Evolutionary conservation across 2,113 vertebrate species (phyloP).

Genomic region (Typhlomys cinereus): DNA sequence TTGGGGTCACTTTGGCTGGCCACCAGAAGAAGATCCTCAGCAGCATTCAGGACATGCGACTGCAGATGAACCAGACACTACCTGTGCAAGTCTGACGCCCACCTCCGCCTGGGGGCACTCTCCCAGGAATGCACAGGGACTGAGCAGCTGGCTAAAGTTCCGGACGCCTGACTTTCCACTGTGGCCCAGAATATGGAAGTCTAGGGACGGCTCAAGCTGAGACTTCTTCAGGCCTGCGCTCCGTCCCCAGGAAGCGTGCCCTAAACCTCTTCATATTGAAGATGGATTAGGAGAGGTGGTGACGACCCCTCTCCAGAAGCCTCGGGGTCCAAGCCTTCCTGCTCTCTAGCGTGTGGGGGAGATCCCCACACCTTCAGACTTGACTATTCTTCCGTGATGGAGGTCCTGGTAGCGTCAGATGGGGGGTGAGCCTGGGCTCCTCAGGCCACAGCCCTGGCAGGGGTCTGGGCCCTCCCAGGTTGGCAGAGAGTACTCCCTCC

Average conservation of each 20-base stretch:
- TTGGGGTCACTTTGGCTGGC: slow-evolving; percentile 98
- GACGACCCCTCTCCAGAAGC: slow-evolving; percentile 72
- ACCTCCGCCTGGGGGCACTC: slow-evolving; percentile 79
- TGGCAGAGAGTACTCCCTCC: slow-evolving; percentile 78
- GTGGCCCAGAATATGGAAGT: slow-evolving; percentile 83
- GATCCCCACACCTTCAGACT: slow-evolving; percentile 73
- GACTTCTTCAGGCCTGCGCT: slow-evolving; percentile 80
- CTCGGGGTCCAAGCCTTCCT: slow-evolving; percentile 82
- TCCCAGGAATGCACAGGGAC: slow-evolving; percentile 85
- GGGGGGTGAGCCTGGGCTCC: slow-evolving; percentile 65
- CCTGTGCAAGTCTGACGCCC: slow-evolving; percentile 97
- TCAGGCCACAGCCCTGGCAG: slow-evolving; percentile 82
- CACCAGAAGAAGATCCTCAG: slow-evolving; percentile 99
- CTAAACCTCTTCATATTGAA: slow-evolving; percentile 99
- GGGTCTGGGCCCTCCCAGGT: slow-evolving; percentile 78
- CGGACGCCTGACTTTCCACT: slow-evolving; percentile 84
- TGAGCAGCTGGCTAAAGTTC: slow-evolving; percentile 90
- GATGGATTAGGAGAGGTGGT: slow-evolving; percentile 91
- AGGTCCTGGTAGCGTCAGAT: slow-evolving; percentile 75
- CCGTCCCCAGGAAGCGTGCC: slow-evolving; percentile 83
- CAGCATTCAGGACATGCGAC: slow-evolving; percentile 99
- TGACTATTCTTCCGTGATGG: slow-evolving; percentile 64
- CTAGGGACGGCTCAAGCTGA: slow-evolving; percentile 77
- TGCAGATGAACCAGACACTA: slow-evolving; percentile 99
- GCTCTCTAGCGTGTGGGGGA: slow-evolving; percentile 82